A percentile compares a stretch with the other conserved stretches of the same genome.
These are phyloP conservation scores for Chloroceryle aenea DNA, from an alignment of 2,113 vertebrate genomes.

Conservation along the genomic window DNA sequence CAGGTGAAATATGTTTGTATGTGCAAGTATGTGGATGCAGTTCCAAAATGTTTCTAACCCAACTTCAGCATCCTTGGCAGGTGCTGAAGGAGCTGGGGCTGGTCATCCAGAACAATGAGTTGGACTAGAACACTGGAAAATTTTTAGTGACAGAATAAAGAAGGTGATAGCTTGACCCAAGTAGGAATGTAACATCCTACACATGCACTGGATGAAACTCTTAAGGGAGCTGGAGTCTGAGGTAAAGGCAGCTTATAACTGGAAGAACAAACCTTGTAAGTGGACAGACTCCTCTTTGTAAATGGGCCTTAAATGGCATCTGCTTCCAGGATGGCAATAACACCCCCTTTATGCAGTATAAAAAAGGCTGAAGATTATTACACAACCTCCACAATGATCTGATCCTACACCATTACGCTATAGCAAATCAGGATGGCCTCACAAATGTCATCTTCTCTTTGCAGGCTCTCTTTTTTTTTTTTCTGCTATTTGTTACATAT, in stretches of 20 bases:
- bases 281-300: not conserved
- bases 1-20: not conserved
- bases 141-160: not conserved
- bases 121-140: not conserved
- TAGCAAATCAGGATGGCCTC: not conserved
- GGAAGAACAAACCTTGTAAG: not conserved
- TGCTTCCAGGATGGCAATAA: not conserved
- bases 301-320: not conserved
- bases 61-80: not conserved
- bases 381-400: not conserved
- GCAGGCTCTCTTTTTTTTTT: not conserved
- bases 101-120: not conserved
- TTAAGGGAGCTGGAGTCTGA: not conserved
- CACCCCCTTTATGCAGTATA: not conserved
- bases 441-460: not conserved
- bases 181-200: not conserved
- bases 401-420: not conserved
- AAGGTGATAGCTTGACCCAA: not conserved
- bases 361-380: not conserved
- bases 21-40: not conserved
- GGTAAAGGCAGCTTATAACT: not conserved
- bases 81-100: not conserved
- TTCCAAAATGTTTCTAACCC: not conserved
- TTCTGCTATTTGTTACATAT: not conserved
- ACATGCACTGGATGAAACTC: not conserved